A percentile compares a stretch with the other conserved stretches of the same genome.
Evolutionary conservation across 2,797 vertebrate genomes (phyloP).

Genomic region (Danio choprae): DNA sequence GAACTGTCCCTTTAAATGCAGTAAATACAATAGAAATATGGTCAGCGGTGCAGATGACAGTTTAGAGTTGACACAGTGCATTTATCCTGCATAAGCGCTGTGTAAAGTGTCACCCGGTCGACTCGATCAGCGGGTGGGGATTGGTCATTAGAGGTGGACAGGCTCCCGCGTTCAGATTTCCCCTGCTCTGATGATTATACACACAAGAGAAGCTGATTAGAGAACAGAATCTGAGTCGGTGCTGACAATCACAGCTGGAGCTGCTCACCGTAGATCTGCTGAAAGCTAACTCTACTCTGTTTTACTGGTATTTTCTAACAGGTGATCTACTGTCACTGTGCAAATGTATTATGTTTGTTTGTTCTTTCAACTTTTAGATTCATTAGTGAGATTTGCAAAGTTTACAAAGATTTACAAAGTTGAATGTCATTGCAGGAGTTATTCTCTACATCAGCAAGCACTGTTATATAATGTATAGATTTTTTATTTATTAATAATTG

Average conservation of each 20-base stretch:
- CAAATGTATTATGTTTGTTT: too few species aligned
- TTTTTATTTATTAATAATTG: too few species aligned
- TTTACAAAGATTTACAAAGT: too few species aligned
- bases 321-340: too few species aligned
- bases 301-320: too few species aligned
- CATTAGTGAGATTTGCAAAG: too few species aligned
- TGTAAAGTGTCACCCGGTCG: conserved; percentile 3
- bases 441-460: too few species aligned
- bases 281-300: too few species aligned
- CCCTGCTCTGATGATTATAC: conserved; percentile 51
- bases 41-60: background rate
- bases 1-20: background rate
- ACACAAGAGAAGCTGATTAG: conserved; percentile 57
- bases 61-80: background rate
- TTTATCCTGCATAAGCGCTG: background rate
- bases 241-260: conserved; percentile 35
- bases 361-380: too few species aligned
- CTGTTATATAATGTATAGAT: too few species aligned
- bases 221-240: conserved; percentile 43
- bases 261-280: background rate
- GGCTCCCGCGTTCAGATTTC: conserved; percentile 18
- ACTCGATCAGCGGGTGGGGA: conserved; percentile 26
- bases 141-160: conserved; percentile 47
- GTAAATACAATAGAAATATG: background rate
- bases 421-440: too few species aligned